Evolutionary conservation across 2,888 invertebrate species (phyloP).

Genomic region (Xestia c-nigrum): DNA sequence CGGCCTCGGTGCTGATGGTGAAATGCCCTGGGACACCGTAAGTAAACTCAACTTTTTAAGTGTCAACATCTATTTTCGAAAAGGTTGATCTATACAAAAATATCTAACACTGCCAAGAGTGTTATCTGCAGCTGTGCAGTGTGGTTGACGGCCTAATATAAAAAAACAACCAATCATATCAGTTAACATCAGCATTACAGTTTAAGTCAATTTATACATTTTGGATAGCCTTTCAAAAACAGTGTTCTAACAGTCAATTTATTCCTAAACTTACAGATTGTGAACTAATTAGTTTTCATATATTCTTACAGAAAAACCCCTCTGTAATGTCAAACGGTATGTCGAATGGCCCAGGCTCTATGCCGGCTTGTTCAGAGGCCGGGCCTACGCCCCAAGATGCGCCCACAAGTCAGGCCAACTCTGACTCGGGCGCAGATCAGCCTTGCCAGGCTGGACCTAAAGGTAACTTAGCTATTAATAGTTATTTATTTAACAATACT

Average conservation of each 20-base stretch:
- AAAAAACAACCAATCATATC: not conserved
- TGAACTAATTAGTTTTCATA: not conserved
- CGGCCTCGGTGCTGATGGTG: slow-evolving; percentile 91
- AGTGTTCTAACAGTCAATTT: not conserved
- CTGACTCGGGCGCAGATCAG: slow-evolving; percentile 63
- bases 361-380: slow-evolving; percentile 85
- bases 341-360: slow-evolving; percentile 83
- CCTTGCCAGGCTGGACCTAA: slow-evolving; percentile 85
- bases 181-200: not conserved
- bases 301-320: slow-evolving; percentile 85
- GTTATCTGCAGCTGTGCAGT: not conserved
- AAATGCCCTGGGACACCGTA: slow-evolving; percentile 91
- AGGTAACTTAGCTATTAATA: slow-evolving; percentile 71
- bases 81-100: not conserved
- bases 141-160: not conserved
- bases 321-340: slow-evolving; percentile 89
- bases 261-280: not conserved
- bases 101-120: not conserved
- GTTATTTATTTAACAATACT: not conserved
- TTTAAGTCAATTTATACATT: not conserved
- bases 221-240: not conserved
- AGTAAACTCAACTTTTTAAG: slow-evolving; percentile 67
- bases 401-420: slow-evolving; percentile 66
- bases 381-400: slow-evolving; percentile 68
- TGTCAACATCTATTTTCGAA: not conserved